Evolutionary conservation across 2,888 invertebrate genomes (phyloP).

Genomic region (Rhopalosiphum nymphaeae): DNA sequence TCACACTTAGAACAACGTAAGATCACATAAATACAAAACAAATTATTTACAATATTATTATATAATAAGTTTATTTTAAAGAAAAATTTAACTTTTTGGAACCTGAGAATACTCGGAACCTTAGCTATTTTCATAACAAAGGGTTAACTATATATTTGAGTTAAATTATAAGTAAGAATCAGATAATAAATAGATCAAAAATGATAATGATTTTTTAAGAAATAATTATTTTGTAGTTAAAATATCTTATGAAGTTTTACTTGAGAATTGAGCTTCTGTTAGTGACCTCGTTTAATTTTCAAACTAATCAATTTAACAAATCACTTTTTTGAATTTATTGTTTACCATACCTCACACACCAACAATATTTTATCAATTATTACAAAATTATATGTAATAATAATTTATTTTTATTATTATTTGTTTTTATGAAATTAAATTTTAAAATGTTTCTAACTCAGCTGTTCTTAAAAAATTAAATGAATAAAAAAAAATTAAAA

Average conservation of each 20-base stretch:
- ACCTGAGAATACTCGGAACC: rapidly evolving
- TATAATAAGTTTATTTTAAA: not conserved
- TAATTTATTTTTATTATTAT: not conserved
- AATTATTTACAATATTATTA: too few species aligned
- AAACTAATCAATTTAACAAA: not conserved
- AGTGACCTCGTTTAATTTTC: not conserved
- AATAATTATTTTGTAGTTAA: not conserved
- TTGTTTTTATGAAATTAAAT: not conserved
- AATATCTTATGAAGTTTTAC: not conserved
- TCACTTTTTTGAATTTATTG: not conserved
- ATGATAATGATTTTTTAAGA: not conserved
- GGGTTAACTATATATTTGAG: not conserved
- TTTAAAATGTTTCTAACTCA: not conserved
- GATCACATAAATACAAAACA: too few species aligned
- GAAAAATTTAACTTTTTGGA: not conserved
- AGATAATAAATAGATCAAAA: not conserved
- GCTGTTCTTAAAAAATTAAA: not conserved
- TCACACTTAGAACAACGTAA: too few species aligned
- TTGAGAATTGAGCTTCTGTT: not conserved
- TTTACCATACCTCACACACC: not conserved
- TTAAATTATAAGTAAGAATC: not conserved
- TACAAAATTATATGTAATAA: not conserved
- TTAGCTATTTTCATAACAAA: not conserved
- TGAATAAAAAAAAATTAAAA: not conserved
- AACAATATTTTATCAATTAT: not conserved